Base-by-base conservation (phyloP, 2,797 vertebrate species). In the Muscicapa striata region DNA sequence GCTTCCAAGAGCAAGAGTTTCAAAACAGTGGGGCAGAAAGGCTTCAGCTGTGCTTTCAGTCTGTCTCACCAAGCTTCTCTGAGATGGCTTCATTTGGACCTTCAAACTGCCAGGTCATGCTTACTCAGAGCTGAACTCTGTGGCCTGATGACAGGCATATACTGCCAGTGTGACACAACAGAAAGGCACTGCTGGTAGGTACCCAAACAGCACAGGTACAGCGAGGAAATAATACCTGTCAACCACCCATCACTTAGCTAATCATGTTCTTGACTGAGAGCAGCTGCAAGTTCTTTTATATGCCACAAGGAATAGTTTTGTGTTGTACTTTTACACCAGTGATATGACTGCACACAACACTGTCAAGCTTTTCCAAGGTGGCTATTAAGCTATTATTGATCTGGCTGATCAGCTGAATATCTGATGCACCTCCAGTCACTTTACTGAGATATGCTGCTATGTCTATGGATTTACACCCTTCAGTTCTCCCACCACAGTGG, bases 61-160 rank as follows among this genome's bases (percentile, higher is more conserved):
- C n/a, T 58, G 63, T 80, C 48, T 66, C 41, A 43, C 36, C 18
- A 38, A 48, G 32, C 43, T 21, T 64, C 55, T 32, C 23, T 6
- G 38, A 76, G 67, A 16, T 2, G 3, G 52, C 22, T 66, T 94
- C 20, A 30, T 58, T 4, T 59, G 34, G 15, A 48, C 54, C 26
- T 89, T 38, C 49, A 32, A 61, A 15, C 32, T 67, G 36, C 49
- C 49, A 24, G 58, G 36, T 61, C 19, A 5, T 0, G 4, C 67
- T 80, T 62, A 41, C 68, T 63, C 49, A 63, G 48, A 74, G 78
- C 74, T 73, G 52, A 73, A 15, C 57, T 24, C 43, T 4, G 2
- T 5, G 36, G 43, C 67, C 30, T 13, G 14, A 10, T 1, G 7
- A 45, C 4, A 38, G 1, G 10, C 46, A 14, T 0, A 1, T 27